Evolutionary conservation across 2,888 invertebrate species (phyloP).

Genomic region (Xylocampa areola): DNA sequence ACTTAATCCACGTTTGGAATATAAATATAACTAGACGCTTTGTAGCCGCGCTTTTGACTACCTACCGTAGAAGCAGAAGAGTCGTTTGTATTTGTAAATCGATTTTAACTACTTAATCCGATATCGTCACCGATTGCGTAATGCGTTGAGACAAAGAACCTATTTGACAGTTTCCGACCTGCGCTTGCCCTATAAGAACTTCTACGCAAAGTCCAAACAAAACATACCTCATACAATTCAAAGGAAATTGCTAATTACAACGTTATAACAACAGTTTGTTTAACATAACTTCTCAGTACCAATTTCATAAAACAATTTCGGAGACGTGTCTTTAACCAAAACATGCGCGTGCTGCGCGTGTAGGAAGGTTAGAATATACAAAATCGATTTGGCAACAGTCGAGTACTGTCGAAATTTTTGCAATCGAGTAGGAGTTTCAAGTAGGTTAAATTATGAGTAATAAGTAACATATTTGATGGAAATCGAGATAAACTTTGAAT

Average conservation of each 20-base stretch:
- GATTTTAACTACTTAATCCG: no score
- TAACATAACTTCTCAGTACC: slow-evolving; percentile 38
- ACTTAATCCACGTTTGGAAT: no score
- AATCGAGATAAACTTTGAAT: slow-evolving; percentile 7
- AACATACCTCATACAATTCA: slow-evolving; percentile 18
- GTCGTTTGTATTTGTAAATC: no score
- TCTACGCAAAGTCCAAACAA: slow-evolving; percentile 7
- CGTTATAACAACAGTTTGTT: slow-evolving; percentile 51
- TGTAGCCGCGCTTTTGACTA: no score
- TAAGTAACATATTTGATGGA: slow-evolving; percentile 31
- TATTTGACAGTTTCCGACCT: no score
- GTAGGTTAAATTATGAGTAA: slow-evolving; percentile 18
- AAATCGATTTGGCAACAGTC: slow-evolving; percentile 36
- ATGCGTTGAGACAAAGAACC: no score
- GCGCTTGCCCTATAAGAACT: neutral
- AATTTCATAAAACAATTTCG: slow-evolving; percentile 52
- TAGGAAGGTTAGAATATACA: slow-evolving; percentile 13
- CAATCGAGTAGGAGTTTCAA: slow-evolving; percentile 33
- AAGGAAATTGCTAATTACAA: slow-evolving; percentile 46
- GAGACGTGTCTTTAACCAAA: slow-evolving; percentile 55
- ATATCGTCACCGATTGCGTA: no score
- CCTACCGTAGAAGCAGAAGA: no score
- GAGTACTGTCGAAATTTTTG: slow-evolving; percentile 20
- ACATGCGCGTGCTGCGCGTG: slow-evolving; percentile 36
- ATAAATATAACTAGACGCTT: no score